Conservation (phyloP, 1,140 invertebrate genomes). For the Aricia agestis region DNA sequence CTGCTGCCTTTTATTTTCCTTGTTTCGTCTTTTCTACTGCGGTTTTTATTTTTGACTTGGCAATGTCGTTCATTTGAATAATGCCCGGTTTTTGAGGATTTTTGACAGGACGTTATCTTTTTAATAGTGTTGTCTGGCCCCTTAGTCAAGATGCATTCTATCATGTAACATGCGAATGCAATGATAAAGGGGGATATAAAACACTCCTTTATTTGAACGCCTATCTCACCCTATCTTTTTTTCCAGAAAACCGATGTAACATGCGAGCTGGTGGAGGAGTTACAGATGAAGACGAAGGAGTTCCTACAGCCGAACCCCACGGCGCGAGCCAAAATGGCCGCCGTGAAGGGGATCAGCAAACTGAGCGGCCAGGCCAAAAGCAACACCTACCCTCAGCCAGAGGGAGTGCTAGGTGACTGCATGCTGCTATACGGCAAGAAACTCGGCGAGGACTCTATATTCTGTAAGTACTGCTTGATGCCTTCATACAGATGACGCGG, state of each 20-base stretch:
- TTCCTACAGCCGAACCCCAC: slow-evolving; percentile 99
- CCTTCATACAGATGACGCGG: too few species aligned
- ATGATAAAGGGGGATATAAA: too few species aligned
- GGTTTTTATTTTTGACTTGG: too few species aligned
- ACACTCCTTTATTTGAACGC: neutral
- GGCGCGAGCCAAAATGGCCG: slow-evolving; percentile 95
- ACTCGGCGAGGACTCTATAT: slow-evolving; percentile 95
- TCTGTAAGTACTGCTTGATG: slow-evolving; percentile 79
- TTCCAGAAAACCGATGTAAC: slow-evolving; percentile 97
- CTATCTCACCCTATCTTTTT: neutral
- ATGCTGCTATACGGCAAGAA: slow-evolving; percentile 97
- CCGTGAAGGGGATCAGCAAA: slow-evolving; percentile 93
- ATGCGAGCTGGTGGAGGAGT: slow-evolving; percentile 95
- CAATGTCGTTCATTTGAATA: too few species aligned
- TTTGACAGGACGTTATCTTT: too few species aligned
- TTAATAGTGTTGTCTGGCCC: too few species aligned
- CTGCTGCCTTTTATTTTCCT: too few species aligned
- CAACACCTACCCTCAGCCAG: slow-evolving; percentile 97
- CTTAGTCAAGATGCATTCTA: too few species aligned
- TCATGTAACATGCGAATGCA: too few species aligned
- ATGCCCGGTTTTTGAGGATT: too few species aligned
- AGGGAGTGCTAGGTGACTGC: slow-evolving; percentile 97
- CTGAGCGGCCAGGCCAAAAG: slow-evolving; percentile 92
- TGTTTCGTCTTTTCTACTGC: too few species aligned
- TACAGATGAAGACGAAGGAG: slow-evolving; percentile 98